Conservation (phyloP, 2,113 vertebrate genomes). For the Odocoileus virginianus region DNA sequence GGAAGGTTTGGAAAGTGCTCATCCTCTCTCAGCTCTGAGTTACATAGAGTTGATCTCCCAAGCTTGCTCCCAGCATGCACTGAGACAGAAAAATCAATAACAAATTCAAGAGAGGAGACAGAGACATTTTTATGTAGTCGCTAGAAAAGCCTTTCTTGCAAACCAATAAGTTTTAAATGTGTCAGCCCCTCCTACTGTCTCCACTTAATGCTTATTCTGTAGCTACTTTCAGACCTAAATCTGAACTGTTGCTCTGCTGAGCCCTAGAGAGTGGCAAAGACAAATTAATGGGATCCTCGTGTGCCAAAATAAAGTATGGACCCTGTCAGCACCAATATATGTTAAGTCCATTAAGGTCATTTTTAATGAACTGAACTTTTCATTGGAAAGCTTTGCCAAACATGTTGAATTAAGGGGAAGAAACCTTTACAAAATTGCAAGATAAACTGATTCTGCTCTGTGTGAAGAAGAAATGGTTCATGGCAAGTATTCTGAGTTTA, state of each 20-base stretch:
- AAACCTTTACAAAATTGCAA: constrained; percentile 43
- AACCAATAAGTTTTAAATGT: constrained; percentile 30
- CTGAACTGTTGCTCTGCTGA: constrained; percentile 1
- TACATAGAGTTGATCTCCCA: not conserved
- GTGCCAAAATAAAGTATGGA: constrained; percentile 62
- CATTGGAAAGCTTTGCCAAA: constrained; percentile 48
- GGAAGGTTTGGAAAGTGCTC: constrained; percentile 8
- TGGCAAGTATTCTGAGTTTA: constrained; percentile 28
- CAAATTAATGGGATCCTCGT: constrained; percentile 55
- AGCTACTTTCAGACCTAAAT: not conserved
- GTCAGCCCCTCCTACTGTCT: not conserved
- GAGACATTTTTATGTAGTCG: constrained; percentile 36
- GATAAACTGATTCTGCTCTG: constrained; percentile 59
- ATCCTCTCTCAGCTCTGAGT: not conserved
- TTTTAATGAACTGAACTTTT: constrained; percentile 69
- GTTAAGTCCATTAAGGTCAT: constrained; percentile 63
- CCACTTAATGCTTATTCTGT: not conserved
- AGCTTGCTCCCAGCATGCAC: not conserved
- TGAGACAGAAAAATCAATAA: constrained; percentile 43
- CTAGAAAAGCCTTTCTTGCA: constrained; percentile 7
- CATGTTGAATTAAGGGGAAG: constrained; percentile 51
- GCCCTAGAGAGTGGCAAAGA: constrained; percentile 60
- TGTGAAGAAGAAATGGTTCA: constrained; percentile 42
- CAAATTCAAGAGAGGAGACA: constrained; percentile 18
- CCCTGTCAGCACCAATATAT: constrained; percentile 66